A percentile compares a stretch with the other conserved stretches of the same genome.
Evolutionary conservation across 2,888 invertebrate species (phyloP).

Genomic region (Caenorhabditis sulstoni): DNA sequence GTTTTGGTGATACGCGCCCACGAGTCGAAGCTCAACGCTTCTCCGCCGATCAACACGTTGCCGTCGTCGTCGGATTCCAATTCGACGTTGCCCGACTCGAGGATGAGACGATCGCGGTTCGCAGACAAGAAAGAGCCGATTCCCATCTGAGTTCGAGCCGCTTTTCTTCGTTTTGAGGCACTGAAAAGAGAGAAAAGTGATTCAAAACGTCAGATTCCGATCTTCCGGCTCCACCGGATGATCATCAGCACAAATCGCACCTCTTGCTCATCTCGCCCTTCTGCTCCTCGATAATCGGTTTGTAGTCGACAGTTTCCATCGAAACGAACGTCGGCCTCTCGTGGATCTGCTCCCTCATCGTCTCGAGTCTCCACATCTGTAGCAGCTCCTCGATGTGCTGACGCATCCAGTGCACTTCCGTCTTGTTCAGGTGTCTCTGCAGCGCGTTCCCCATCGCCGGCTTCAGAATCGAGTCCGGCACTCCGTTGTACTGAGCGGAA

Average conservation of each 20-base stretch:
- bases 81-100: slow-evolving; percentile 61
- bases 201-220: no score
- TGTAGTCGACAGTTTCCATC: slow-evolving; percentile 62
- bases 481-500: slow-evolving; percentile 59
- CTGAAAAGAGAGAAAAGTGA: slow-evolving; percentile 24
- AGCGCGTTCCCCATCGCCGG: slow-evolving; percentile 63
- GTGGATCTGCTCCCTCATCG: slow-evolving; percentile 55
- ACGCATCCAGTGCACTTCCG: slow-evolving; percentile 64
- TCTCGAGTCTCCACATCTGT: slow-evolving; percentile 66
- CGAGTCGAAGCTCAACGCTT: slow-evolving; percentile 68
- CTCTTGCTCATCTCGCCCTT: slow-evolving; percentile 41
- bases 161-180: slow-evolving; percentile 29
- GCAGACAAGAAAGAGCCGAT: slow-evolving; percentile 52
- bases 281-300: slow-evolving; percentile 44
- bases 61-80: slow-evolving; percentile 66
- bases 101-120: slow-evolving; percentile 19
- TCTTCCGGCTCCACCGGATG: no score
- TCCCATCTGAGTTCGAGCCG: slow-evolving; percentile 36
- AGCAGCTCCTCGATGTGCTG: slow-evolving; percentile 60
- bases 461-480: slow-evolving; percentile 70
- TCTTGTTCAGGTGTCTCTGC: slow-evolving; percentile 53
- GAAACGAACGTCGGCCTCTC: slow-evolving; percentile 60
- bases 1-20: slow-evolving; percentile 65
- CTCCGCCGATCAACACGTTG: slow-evolving; percentile 63
- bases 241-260: no score